These are phyloP conservation scores for Brachyalestes nurse DNA, from an alignment of 2,797 vertebrate species.

Conservation along the genomic window DNA sequence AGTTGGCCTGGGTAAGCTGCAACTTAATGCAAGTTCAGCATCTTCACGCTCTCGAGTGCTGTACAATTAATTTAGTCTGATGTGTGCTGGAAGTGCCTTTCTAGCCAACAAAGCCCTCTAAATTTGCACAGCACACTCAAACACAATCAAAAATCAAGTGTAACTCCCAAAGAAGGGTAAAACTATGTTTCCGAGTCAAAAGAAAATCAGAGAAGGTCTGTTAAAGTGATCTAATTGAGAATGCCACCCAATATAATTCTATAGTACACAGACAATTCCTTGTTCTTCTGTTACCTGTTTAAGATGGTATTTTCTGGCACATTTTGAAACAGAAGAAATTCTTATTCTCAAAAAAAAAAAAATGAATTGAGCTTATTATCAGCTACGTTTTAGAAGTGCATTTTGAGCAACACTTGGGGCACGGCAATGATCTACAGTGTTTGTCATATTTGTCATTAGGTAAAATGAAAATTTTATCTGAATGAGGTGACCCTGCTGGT, in stretches of 20 bases:
- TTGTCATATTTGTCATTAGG: conserved; percentile 1
- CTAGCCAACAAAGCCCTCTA: background rate
- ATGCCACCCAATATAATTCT: background rate
- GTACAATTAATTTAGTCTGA: conserved; percentile 1
- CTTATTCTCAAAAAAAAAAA: background rate
- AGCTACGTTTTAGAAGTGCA: conserved; percentile 37
- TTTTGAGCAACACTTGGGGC: conserved; percentile 25
- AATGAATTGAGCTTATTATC: conserved; percentile 2
- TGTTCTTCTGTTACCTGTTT: background rate
- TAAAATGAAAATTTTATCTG: background rate
- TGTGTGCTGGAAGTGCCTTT: background rate
- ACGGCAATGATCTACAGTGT: conserved; percentile 12
- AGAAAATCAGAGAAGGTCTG: background rate
- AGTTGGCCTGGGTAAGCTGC: background rate
- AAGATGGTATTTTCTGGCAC: background rate
- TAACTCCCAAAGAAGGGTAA: background rate
- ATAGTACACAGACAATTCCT: conserved; percentile 2
- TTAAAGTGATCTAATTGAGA: background rate
- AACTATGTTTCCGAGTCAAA: background rate
- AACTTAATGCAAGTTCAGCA: conserved; percentile 13
- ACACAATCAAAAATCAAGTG: background rate
- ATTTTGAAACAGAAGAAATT: background rate
- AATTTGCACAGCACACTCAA: conserved; percentile 4
- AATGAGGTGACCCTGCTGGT: conserved; percentile 29
- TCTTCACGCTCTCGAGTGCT: background rate